A percentile compares a stretch with the other conserved stretches of the same genome.
Conservation (phyloP, 2,113 vertebrate genomes). For the Atractosteus spatula region DNA sequence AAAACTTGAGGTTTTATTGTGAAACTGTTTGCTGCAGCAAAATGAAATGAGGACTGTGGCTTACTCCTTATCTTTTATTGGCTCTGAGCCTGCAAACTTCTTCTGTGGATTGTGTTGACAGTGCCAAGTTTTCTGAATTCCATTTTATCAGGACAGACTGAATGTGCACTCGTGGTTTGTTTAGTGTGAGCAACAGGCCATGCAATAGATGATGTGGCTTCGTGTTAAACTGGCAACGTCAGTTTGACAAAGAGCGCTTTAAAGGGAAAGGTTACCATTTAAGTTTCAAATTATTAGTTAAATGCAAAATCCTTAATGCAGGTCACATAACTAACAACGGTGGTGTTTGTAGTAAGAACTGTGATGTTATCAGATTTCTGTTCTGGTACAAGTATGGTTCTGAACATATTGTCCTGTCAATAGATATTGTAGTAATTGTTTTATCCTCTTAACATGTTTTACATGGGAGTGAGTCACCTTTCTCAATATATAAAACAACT, state of each 20-base stretch:
- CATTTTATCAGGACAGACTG: not conserved
- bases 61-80: conserved; percentile 12
- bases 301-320: no score
- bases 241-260: not conserved
- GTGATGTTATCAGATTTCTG: no score
- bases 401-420: no score
- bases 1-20: no score
- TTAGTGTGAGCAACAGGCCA: not conserved
- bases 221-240: not conserved
- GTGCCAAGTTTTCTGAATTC: not conserved
- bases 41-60: not conserved
- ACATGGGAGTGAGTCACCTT: no score
- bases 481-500: no score
- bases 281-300: no score
- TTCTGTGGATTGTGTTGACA: not conserved
- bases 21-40: not conserved
- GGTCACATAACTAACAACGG: no score
- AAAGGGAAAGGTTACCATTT: not conserved
- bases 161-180: not conserved
- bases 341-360: no score
- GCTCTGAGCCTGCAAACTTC: not conserved
- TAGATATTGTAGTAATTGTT: no score
- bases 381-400: no score
- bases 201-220: not conserved
- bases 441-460: no score